A percentile compares a stretch with the other conserved stretches of the same genome.
phyloP scores from a whole-genome alignment of 2,888 invertebrate genomes.

The Scrobipalpa costella region DNA sequence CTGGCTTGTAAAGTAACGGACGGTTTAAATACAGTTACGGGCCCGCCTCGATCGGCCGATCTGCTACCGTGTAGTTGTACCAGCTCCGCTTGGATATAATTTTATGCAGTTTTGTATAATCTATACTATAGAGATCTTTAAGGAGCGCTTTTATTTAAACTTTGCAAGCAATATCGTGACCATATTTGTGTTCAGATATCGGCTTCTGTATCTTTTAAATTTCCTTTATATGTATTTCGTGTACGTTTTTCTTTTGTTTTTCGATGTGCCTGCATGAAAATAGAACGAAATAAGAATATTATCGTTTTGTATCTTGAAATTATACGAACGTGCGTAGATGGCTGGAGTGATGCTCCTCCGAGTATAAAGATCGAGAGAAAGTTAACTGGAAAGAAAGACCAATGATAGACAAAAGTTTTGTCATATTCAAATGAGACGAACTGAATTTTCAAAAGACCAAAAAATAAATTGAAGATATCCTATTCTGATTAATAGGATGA shows the following conservation, averaged over 20 bases:
- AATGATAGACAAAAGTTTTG: background rate
- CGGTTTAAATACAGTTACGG: slow-evolving; percentile 1
- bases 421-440: slow-evolving; percentile 2
- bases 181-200: too few species aligned
- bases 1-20: background rate
- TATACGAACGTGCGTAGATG: slow-evolving; percentile 25
- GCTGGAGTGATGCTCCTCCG: background rate
- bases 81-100: background rate
- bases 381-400: background rate
- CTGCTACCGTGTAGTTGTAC: background rate
- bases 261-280: background rate
- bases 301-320: slow-evolving; percentile 27
- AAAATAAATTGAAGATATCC: background rate
- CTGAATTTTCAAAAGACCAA: background rate
- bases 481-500: too few species aligned
- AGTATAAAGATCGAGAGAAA: slow-evolving; percentile 13
- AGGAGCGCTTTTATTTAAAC: too few species aligned
- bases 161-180: too few species aligned
- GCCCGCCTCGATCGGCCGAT: background rate
- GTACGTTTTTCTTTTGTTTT: background rate
- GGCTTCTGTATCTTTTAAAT: too few species aligned
- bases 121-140: background rate
- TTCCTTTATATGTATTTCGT: too few species aligned
- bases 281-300: slow-evolving; percentile 14
- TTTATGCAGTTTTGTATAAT: background rate